Base-by-base conservation (phyloP, 2,888 invertebrate genomes). In the Dendrolimus houi region DNA sequence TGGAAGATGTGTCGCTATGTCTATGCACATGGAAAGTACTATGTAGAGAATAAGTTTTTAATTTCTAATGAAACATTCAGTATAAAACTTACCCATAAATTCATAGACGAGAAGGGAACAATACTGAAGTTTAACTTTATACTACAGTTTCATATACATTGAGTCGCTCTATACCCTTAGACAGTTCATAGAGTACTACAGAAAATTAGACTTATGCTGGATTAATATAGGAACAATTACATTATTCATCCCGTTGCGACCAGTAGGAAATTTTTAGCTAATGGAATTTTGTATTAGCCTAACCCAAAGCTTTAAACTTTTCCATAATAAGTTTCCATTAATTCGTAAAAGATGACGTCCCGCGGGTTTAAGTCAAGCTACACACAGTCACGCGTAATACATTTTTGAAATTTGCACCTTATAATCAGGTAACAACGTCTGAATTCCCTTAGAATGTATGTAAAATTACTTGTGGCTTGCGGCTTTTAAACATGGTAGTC, bases 291-390 rank as follows among this genome's bases (percentile, higher is more conserved):
- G 47, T 47, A 47, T 47, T 47, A 56, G 59, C 65, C 57, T 59
- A 63, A 65, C 29, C 29, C 29, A 29, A 65, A 61, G 56, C 60
- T 60, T 55, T 54, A 61, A 76, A 78, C 56, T 60, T 74, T 79
- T 79, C 79, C 79, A 74, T 69, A 57, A 65, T 58, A 70, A 64
- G 64, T 74, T 73, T 66, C 74, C 72, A 67, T 69, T 63, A 68
- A 68, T 65, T 47, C 47, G 47, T 47, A 47, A 47, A 47, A 47
- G 47, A 47, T 47, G 47, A 47, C 47, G 47, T 47, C 47, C 47
- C 47, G 12, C 47, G 47, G 47, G 47, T 47, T 6, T 47, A 47
- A 12, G 47, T 12, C 12, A 47, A 47, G 47, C 12, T 12, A 47
- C 47, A 9, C 12, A 12, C 29, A 29, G 0, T 29, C 29, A 29